Percentiles rank a stretch among this genome's conserved stretches.
These are phyloP conservation scores for Steinernema khuongi DNA, from an alignment of 1,140 invertebrate species.

Conservation along the genomic window DNA sequence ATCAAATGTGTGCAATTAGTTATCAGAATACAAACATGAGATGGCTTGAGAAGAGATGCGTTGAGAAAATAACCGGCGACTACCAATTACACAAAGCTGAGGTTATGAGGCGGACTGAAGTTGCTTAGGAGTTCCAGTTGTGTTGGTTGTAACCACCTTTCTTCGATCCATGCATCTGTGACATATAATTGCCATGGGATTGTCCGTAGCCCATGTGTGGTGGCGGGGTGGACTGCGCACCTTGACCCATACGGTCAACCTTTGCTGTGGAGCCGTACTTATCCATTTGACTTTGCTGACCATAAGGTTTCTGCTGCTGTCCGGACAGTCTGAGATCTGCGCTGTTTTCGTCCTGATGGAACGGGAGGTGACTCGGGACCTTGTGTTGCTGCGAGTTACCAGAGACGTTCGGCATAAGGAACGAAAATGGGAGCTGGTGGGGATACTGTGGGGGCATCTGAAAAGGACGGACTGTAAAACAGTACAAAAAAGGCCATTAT, in stretches of 20 bases:
- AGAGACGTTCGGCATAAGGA: slow-evolving; percentile 7
- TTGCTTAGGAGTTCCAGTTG: background rate
- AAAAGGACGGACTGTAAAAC: background rate
- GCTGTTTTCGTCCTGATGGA: background rate
- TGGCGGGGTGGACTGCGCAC: background rate
- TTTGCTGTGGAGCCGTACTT: background rate
- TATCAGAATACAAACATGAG: background rate
- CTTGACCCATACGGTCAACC: background rate
- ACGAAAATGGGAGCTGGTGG: background rate
- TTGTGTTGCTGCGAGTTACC: slow-evolving; percentile 10
- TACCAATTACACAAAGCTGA: background rate
- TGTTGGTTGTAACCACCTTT: background rate
- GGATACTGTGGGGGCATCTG: slow-evolving; percentile 7
- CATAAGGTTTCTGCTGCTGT: background rate
- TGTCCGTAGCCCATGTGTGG: slow-evolving; percentile 8
- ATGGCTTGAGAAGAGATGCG: background rate
- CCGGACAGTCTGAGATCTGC: background rate
- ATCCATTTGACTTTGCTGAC: slow-evolving; percentile 2
- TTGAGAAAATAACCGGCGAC: background rate
- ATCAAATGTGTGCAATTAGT: background rate
- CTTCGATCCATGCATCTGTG: slow-evolving; percentile 6
- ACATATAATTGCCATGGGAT: background rate
- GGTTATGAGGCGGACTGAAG: background rate
- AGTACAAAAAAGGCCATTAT: background rate
- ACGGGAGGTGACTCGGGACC: background rate